phyloP scores from a whole-genome alignment of 2,113 vertebrate species.

The Desmodus rotundus region DNA sequence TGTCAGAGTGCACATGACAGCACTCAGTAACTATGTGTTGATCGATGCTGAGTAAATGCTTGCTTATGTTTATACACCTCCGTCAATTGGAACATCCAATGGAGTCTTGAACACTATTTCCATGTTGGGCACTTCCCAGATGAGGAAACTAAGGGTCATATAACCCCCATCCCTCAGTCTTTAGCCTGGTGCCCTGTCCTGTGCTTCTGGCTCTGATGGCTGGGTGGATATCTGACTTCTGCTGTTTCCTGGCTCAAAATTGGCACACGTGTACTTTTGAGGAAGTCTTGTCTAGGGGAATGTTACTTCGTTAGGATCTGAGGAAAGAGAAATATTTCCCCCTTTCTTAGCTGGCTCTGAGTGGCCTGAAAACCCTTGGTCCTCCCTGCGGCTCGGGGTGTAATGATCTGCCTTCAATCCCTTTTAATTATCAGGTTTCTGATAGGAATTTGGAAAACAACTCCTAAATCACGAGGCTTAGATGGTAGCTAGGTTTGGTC shows the following conservation, averaged over 20 bases:
- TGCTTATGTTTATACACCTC: neutral
- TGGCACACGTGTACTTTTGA: neutral
- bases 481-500: neutral
- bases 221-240: neutral
- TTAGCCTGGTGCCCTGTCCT: neutral
- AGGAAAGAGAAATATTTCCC: conserved; percentile 12
- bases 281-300: neutral
- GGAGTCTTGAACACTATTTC: neutral
- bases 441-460: conserved; percentile 66
- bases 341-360: conserved; percentile 31
- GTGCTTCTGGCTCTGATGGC: neutral
- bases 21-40: neutral
- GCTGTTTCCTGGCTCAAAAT: neutral
- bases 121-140: neutral
- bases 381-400: neutral
- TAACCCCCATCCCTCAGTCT: neutral
- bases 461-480: conserved; percentile 11
- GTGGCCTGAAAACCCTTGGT: conserved; percentile 45
- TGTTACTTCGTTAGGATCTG: neutral
- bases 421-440: conserved; percentile 58
- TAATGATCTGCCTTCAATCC: conserved; percentile 55
- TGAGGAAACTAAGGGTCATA: neutral
- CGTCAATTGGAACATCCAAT: neutral
- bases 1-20: neutral
- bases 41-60: neutral